These are phyloP conservation scores for Eulemur rubriventer DNA, from an alignment of 2,797 vertebrate species.

Conservation along the genomic window DNA sequence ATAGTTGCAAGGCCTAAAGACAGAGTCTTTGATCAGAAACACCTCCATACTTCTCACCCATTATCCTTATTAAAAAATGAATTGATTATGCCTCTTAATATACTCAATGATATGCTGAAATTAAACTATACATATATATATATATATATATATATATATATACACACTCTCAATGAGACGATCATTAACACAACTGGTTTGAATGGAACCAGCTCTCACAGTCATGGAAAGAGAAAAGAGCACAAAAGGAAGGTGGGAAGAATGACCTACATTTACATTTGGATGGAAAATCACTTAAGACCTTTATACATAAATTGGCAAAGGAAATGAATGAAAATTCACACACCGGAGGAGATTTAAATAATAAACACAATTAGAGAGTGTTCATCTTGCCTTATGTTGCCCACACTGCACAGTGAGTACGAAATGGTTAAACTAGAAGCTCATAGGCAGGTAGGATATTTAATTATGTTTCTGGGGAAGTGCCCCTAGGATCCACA, in stretches of 20 bases:
- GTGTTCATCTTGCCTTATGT: background rate
- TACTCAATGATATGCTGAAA: background rate
- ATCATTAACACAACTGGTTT: background rate
- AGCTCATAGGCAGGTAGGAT: background rate
- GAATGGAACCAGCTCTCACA: background rate
- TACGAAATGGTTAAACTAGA: background rate
- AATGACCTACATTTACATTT: background rate
- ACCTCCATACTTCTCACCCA: background rate
- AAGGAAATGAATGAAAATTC: background rate
- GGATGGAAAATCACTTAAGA: background rate
- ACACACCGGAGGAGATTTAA: background rate
- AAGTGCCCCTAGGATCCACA: background rate
- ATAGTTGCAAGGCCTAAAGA: background rate
- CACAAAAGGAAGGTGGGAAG: background rate
- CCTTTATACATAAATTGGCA: background rate
- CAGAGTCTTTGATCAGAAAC: background rate
- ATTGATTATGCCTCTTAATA: background rate
- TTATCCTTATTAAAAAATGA: slow-evolving; percentile 43
- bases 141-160: background rate
- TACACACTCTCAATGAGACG: background rate
- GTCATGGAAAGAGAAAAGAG: background rate
- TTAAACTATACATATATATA: background rate
- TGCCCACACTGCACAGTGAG: no score
- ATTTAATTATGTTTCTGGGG: background rate
- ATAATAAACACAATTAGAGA: background rate